These are phyloP conservation scores for Tenualosa thibaudeaui DNA, from an alignment of 2,797 vertebrate species.

Conservation along the genomic window DNA sequence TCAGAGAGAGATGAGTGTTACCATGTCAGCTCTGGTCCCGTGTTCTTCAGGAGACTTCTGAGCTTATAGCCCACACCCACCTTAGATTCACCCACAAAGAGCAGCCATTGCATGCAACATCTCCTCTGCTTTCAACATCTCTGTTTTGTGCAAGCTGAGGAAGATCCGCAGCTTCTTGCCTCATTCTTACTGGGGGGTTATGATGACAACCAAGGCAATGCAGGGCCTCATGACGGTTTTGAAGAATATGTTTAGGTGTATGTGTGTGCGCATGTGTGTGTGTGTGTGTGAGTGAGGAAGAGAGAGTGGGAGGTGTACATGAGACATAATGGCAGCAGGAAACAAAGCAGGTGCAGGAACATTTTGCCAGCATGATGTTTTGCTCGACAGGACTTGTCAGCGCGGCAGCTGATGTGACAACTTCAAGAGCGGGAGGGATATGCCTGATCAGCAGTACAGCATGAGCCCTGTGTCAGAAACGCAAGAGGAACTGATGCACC, in stretches of 20 bases:
- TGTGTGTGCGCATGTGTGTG: background rate
- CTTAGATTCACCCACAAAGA: background rate
- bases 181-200: background rate
- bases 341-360: slow-evolving; percentile 24
- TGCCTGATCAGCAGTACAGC: slow-evolving; percentile 51
- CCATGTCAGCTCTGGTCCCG: slow-evolving; percentile 1
- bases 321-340: slow-evolving; percentile 29
- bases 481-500: slow-evolving; percentile 29
- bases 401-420: slow-evolving; percentile 46
- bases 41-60: background rate
- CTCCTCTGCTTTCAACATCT: background rate
- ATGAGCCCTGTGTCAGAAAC: slow-evolving; percentile 44
- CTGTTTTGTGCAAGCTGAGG: background rate
- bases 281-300: slow-evolving; percentile 7
- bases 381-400: slow-evolving; percentile 52
- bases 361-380: slow-evolving; percentile 23
- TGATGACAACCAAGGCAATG: background rate
- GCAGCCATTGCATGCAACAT: background rate
- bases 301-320: slow-evolving; percentile 47
- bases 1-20: background rate
- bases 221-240: background rate
- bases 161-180: background rate
- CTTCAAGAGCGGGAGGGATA: slow-evolving; percentile 47
- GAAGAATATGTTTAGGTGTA: slow-evolving; percentile 1
- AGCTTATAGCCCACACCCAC: slow-evolving; percentile 2